Base-by-base conservation (phyloP, 2,797 vertebrate genomes). In the Pelodytes ibericus region DNA sequence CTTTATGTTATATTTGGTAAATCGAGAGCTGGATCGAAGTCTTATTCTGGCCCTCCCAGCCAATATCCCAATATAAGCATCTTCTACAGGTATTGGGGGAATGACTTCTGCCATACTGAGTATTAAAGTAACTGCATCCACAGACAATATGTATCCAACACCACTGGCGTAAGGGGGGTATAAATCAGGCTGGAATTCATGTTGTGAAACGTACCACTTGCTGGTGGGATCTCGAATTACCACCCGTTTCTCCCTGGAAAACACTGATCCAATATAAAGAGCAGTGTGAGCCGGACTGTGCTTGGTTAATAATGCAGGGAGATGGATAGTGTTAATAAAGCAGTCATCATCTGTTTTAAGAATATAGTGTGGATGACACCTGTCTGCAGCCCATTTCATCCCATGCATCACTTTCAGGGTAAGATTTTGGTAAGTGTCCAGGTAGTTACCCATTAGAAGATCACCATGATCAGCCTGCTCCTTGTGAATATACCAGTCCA, bases 1-100 rank as follows among this genome's bases (percentile, higher is more conserved):
- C 70, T 49, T 39, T 1, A 67, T n/a, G 0, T 83, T 83, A 77
- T 82, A 60, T 81, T 87, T 82, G 64, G 84, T 51, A 71, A 82
- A 88, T 56, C 25, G 31, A 25, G 64, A 39, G 7, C 81, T 87
- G 7, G 29, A 71, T 22, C 62, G 74, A 27, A 10, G 11, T 18
- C 9, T 2, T 5, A 77, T 1, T 0, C 13, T 16, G 0, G 47
- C 30, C 57, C 70, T 65, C 20, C 72, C 59, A 9, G 71, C 71
- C 16, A 80, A 11, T 18, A 81, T 77, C 1, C 53, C 61, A 1
- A 71, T 3, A 2, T 82, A 87, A 5, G 82, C 80, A 1, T 79
- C 65, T 27, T 81, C 82, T 9, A 3, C 22, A 0, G 63, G 66
- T 1, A 47, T 71, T 2, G 36, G 22, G 18, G 0, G 0, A 15